These are phyloP conservation scores for Cichlasoma orientale DNA, from an alignment of 2,797 vertebrate genomes.

Conservation along the genomic window DNA sequence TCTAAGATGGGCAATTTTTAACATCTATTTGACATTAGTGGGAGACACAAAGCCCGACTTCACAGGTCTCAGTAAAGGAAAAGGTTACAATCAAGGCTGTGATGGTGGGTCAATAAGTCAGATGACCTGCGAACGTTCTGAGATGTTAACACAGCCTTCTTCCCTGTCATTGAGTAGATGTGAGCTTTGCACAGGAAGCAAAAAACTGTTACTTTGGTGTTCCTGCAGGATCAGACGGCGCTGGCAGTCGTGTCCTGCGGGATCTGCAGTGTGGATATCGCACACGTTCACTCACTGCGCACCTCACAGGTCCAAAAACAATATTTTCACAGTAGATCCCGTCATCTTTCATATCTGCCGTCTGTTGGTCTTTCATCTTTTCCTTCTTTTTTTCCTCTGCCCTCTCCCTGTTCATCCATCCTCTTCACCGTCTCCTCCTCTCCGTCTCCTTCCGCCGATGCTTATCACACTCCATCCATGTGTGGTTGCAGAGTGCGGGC, in stretches of 20 bases:
- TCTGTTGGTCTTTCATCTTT: slow-evolving; percentile 25
- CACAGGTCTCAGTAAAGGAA: too few species aligned
- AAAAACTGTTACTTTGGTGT: background rate
- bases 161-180: background rate
- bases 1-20: background rate
- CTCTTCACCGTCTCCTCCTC: background rate
- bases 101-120: too few species aligned
- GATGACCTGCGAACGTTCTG: background rate
- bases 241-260: background rate
- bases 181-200: background rate
- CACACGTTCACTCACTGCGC: slow-evolving; percentile 9
- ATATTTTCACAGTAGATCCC: slow-evolving; percentile 9
- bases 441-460: slow-evolving; percentile 22
- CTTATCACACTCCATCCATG: slow-evolving; percentile 33
- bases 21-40: background rate
- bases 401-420: background rate
- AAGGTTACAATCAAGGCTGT: too few species aligned
- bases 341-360: slow-evolving; percentile 9
- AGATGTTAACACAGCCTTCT: background rate
- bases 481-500: background rate
- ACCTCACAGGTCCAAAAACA: slow-evolving; percentile 4
- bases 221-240: background rate
- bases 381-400: background rate
- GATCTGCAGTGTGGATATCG: slow-evolving; percentile 1
- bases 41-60: background rate